These are phyloP conservation scores for Euzophera pinguis DNA, from an alignment of 2,888 invertebrate species.

Conservation along the genomic window DNA sequence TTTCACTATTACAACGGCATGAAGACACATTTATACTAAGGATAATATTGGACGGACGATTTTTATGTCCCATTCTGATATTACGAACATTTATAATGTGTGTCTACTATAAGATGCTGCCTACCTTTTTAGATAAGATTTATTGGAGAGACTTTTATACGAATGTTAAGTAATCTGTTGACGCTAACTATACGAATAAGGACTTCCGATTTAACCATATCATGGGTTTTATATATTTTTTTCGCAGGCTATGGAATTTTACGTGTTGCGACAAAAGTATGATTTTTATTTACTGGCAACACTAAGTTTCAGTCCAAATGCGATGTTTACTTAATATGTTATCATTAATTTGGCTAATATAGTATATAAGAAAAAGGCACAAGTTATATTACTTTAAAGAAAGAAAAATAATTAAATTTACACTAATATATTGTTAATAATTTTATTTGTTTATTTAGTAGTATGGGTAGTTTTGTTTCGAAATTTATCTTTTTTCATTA, in stretches of 20 bases:
- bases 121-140: constrained; percentile 78
- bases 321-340: constrained; percentile 40
- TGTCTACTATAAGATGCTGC: constrained; percentile 64
- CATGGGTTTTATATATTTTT: constrained; percentile 49
- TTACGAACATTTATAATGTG: constrained; percentile 58
- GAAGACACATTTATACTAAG: constrained; percentile 48
- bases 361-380: constrained; percentile 73
- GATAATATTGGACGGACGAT: constrained; percentile 52
- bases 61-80: constrained; percentile 53
- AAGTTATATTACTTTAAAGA: constrained; percentile 68
- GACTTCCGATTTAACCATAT: constrained; percentile 72
- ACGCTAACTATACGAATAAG: constrained; percentile 70
- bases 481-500: constrained; percentile 54
- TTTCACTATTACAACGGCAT: constrained; percentile 63
- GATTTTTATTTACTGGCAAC: constrained; percentile 43
- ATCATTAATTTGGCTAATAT: constrained; percentile 70
- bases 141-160: constrained; percentile 79
- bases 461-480: constrained; percentile 49
- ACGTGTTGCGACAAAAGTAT: constrained; percentile 28
- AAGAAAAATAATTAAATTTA: constrained; percentile 49
- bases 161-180: constrained; percentile 78
- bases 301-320: constrained; percentile 41
- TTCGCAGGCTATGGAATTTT: constrained; percentile 33
- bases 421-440: constrained; percentile 78
- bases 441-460: constrained; percentile 63